A percentile compares a stretch with the other conserved stretches of the same genome.
Evolutionary conservation across 2,797 vertebrate genomes (phyloP).

Genomic region (Xenopus petersii): DNA sequence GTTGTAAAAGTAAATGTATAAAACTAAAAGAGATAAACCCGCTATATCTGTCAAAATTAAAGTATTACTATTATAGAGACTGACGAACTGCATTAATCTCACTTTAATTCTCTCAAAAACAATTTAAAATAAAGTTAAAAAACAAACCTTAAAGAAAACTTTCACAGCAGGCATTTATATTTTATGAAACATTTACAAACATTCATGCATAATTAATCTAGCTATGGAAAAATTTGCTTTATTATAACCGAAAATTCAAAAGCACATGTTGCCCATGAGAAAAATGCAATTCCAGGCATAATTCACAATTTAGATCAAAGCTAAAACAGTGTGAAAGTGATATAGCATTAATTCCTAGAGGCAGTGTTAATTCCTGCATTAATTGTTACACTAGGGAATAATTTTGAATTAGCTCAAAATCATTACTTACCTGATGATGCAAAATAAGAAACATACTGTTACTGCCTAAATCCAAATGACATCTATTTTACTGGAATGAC

Average conservation of each 20-base stretch:
- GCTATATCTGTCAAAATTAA: no score
- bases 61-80: no score
- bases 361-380: slow-evolving; percentile 17
- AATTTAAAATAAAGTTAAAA: not conserved
- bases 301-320: slow-evolving; percentile 40
- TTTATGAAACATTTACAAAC: slow-evolving; percentile 40
- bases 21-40: no score
- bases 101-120: no score
- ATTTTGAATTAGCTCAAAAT: slow-evolving; percentile 1
- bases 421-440: not conserved
- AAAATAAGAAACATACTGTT: no score
- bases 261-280: slow-evolving; percentile 31
- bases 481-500: no score
- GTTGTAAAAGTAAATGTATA: no score
- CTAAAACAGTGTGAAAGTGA: slow-evolving; percentile 26
- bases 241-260: slow-evolving; percentile 30
- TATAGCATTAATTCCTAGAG: slow-evolving; percentile 34
- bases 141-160: slow-evolving; percentile 6
- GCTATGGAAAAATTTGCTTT: slow-evolving; percentile 21
- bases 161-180: slow-evolving; percentile 20
- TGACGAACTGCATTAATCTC: no score
- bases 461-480: no score
- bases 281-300: slow-evolving; percentile 30
- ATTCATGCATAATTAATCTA: slow-evolving; percentile 32
- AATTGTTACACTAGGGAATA: slow-evolving; percentile 32